Base-by-base conservation (phyloP, 2,888 invertebrate species). In the Tetragnatha montana region DNA sequence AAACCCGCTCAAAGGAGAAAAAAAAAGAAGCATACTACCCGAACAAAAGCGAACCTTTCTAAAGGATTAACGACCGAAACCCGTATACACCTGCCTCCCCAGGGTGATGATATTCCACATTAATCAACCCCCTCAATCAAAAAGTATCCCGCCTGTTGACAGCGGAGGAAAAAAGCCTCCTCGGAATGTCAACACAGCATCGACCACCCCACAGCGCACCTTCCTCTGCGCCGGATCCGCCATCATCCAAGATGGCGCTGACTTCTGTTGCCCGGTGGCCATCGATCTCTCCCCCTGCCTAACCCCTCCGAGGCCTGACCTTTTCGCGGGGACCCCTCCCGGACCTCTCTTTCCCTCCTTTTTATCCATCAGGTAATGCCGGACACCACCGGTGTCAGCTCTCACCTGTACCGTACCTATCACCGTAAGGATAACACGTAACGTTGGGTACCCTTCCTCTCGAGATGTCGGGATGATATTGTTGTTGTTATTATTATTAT, bases 221-320 rank as follows among this genome's bases (percentile, higher is more conserved):
- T 21, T 51, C 69, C 71, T 70, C 74, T 60, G 49, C 21, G 51
- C 71, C 50, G 70, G 80, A 73, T 80, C 79, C 74, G 4, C 60
- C 78, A 79, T 70, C 85, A 73, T 88, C 71, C 87, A 88, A 88
- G 87, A 88, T 88, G 87, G 87, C 87, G 87, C 87, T 88, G 81
- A 87, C 85, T 85, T 78, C 85, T 86, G 80, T 74, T 50, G 79
- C 71, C 80, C 80, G 70, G 79, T 71, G 81, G n/a, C 80, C 86
- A 86, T 86, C 86, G 86, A 86, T 86, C 68, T 47, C 73, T 80
- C 60, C 60, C 73, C 74, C 71, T 80, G 86, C 80, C 78, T 85
- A 79, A 79, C 14, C 35, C 50, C 73, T 81, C 73, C 8, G 73
- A 50, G 81, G 70, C 81, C 71, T 50, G 60, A 60, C 60, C 60